Conservation (phyloP, 2,888 invertebrate species). For the Hololepta plana region DNA sequence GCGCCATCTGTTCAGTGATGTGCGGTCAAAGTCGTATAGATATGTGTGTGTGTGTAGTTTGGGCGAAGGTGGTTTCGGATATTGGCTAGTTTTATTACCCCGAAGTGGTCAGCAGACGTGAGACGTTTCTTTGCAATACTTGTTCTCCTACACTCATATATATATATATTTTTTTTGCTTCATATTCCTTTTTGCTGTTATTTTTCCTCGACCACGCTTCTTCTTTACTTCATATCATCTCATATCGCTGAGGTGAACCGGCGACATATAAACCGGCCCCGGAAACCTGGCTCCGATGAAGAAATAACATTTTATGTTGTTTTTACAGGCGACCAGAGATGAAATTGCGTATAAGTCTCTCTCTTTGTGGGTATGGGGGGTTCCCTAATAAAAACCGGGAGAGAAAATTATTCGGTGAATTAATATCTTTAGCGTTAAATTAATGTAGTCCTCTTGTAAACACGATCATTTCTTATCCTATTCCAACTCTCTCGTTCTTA, state of each 20-base stretch:
- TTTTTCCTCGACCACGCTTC: no score
- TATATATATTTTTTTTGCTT: no score
- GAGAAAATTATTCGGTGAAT: slow-evolving; percentile 18
- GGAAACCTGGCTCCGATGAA: slow-evolving; percentile 25
- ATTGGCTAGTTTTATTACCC: slow-evolving; percentile 28
- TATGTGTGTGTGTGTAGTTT: no score
- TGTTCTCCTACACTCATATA: no score
- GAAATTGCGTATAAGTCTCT: slow-evolving; percentile 18
- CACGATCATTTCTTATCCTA: no score
- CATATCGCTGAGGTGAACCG: slow-evolving; percentile 14
- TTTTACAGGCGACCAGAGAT: slow-evolving; percentile 22
- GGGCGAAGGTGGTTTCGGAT: slow-evolving; percentile 23
- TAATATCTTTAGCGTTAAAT: slow-evolving; percentile 20
- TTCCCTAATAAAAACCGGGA: slow-evolving; percentile 16
- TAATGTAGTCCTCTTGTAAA: slow-evolving; percentile 15
- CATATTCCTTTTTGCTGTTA: no score
- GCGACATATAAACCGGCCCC: slow-evolving; percentile 8
- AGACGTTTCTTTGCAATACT: no score
- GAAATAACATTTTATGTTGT: slow-evolving; percentile 26
- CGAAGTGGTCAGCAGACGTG: slow-evolving; percentile 24
- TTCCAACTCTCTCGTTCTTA: no score
- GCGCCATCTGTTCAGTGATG: no score
- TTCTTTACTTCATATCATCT: slow-evolving; percentile 14
- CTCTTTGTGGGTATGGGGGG: slow-evolving; percentile 7
- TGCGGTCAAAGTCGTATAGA: no score